Percentiles rank a stretch among this genome's conserved stretches.
Conservation (phyloP, 2,797 vertebrate species). For the Threskiornis aethiopicus region DNA sequence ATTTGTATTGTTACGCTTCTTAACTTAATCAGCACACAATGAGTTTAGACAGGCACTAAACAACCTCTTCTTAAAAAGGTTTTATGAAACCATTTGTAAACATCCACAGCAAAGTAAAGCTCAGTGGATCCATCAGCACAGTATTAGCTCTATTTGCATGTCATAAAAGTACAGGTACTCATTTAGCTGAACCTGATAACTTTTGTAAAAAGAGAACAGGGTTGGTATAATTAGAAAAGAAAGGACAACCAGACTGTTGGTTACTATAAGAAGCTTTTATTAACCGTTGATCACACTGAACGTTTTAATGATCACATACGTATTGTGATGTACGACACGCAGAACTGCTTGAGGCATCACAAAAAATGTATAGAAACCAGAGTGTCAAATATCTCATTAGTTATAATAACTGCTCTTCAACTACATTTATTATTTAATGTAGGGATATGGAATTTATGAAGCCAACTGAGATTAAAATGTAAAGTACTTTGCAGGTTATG, state of each 20-base stretch:
- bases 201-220: not conserved
- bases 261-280: constrained; percentile 20
- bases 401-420: not conserved
- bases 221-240: not conserved
- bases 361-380: not conserved
- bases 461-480: not conserved
- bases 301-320: not conserved
- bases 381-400: not conserved
- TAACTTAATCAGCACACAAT: not conserved
- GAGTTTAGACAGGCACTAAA: constrained; percentile 29
- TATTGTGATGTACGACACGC: not conserved
- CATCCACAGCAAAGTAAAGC: not conserved
- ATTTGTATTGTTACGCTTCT: not conserved
- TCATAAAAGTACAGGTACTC: not conserved
- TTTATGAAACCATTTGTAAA: constrained; percentile 37
- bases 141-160: not conserved
- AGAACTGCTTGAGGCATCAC: not conserved
- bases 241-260: not conserved
- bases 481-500: not conserved
- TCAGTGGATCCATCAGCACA: not conserved
- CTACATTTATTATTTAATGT: not conserved
- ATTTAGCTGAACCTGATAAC: not conserved
- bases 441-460: not conserved
- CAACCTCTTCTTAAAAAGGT: constrained; percentile 12
- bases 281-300: not conserved